phyloP scores from a whole-genome alignment of 2,113 vertebrate genomes.

The Campylomormyrus numenius region DNA sequence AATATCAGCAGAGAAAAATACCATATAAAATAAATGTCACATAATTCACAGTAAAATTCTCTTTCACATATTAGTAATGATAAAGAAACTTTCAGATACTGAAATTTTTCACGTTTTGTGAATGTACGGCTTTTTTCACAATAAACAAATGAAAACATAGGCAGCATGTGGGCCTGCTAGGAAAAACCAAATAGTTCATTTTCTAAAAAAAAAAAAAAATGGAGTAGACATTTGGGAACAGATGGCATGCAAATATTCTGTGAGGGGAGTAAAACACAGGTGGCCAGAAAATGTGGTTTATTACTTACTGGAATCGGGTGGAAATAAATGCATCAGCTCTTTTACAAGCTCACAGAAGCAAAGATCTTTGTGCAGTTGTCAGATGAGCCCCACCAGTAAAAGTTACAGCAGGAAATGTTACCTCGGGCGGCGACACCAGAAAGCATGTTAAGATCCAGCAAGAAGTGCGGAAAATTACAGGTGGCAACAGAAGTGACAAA shows the following conservation, averaged over 20 bases:
- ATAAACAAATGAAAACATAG: background rate
- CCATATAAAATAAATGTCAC: background rate
- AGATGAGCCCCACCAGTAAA: background rate
- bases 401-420: background rate
- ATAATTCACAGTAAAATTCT: background rate
- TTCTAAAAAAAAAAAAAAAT: background rate
- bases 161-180: background rate
- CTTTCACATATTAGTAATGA: background rate
- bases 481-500: background rate
- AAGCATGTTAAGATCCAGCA: background rate
- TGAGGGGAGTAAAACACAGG: background rate
- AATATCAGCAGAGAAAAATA: background rate
- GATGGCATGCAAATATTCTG: background rate
- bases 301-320: background rate
- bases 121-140: background rate
- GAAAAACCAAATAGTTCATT: background rate
- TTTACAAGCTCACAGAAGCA: background rate
- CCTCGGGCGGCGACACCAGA: background rate
- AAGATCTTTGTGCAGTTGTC: background rate
- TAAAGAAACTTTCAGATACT: background rate
- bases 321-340: background rate
- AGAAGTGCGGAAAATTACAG: background rate
- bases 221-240: background rate
- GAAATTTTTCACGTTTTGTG: background rate
- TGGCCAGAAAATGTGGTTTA: background rate